Base-by-base conservation (phyloP, 2,797 vertebrate genomes). In the Hippoglossus hippoglossus region DNA sequence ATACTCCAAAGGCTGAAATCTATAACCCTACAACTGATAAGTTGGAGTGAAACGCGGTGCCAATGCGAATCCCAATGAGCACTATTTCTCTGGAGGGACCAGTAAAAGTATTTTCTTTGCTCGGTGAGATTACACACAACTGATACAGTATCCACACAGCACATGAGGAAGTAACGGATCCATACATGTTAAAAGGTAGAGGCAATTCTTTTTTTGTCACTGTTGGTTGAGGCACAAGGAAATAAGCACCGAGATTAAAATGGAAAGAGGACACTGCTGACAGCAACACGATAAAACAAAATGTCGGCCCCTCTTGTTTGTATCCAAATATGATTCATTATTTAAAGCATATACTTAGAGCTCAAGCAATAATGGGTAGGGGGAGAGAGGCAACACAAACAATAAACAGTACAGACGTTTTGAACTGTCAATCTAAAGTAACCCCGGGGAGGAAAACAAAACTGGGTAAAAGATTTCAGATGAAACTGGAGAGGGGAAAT, bases 371-470 rank as follows among this genome's bases (percentile, higher is more conserved):
- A 73, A 75, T 64, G 49, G 31, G 66, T 61, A 60, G 59, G 47
- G 63, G 75, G 75, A 66, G 41, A 63, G 70, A 73, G 78, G 81
- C 72, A 80, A 55, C 31, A 65, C 50, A 86, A 89, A 93, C 82
- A 93, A 90, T 91, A 92, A 93, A 92, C 82, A 91, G 66, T 62
- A 75, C 62, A 70, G 87, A 77, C 28, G 61, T 89, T 91, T 91
- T 89, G 86, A 92, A 92, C 85, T 91, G 92, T 87, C 92, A 92
- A 84, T 94, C 89, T 83, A 7, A 77, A 68, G 63, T 73, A 67
- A 85, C 89, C 86, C 81, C 3, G 7, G 90, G 90, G 88, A 91
- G 55, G 62, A 62, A 89, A 91, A 87, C 77, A 87, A 81, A 90
- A 84, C 70, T 55, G 88, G 80, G 87, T 80, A 75, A 87, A 83